phyloP scores from a whole-genome alignment of 2,113 vertebrate genomes.

The Rostratula benghalensis region DNA sequence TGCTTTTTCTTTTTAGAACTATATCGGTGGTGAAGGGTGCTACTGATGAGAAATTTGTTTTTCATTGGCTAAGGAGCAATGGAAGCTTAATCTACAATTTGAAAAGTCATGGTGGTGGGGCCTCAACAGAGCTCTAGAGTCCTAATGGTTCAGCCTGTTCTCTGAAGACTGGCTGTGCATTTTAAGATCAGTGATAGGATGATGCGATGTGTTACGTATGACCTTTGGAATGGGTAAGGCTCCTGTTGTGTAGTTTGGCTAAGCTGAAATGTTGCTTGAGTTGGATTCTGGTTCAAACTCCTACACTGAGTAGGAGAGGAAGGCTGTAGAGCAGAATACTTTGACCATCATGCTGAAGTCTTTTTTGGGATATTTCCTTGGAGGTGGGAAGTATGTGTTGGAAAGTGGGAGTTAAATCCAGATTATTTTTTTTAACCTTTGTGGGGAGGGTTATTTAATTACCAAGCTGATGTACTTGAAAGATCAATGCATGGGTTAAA shows the following conservation, averaged over 20 bases:
- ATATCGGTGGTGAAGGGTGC: background rate
- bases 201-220: background rate
- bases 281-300: background rate
- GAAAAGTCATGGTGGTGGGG: background rate
- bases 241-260: background rate
- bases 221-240: background rate
- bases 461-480: background rate
- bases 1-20: background rate
- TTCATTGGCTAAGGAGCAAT: background rate
- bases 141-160: background rate
- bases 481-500: background rate
- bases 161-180: background rate
- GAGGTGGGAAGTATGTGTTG: background rate
- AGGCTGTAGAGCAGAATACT: background rate
- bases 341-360: background rate
- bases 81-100: background rate
- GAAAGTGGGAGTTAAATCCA: background rate
- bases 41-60: background rate
- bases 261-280: background rate
- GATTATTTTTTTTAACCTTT: background rate
- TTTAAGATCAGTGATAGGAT: background rate
- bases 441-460: background rate
- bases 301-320: background rate
- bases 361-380: background rate
- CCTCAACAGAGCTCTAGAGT: background rate